A percentile compares a stretch with the other conserved stretches of the same genome.
Conservation (phyloP, 2,888 invertebrate species). For the Dione vanillae region DNA sequence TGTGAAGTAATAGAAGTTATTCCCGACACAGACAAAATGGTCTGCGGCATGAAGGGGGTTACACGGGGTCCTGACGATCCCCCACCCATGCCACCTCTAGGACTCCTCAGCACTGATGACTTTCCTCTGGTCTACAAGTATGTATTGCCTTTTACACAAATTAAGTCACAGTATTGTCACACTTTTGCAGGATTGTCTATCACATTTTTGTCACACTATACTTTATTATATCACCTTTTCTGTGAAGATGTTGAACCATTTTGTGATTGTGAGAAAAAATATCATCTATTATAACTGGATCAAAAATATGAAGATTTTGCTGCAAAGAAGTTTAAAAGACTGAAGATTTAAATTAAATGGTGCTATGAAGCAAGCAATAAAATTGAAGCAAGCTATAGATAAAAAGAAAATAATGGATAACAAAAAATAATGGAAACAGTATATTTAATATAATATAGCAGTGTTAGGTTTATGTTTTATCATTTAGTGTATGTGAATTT, state of each 20-base stretch:
- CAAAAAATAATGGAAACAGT: background rate
- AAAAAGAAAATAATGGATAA: background rate
- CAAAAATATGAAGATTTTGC: background rate
- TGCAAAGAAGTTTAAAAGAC: constrained; percentile 9
- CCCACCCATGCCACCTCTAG: constrained; percentile 89
- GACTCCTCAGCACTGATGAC: constrained; percentile 92
- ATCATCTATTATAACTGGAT: background rate
- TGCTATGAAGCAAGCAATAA: background rate
- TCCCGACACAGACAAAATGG: constrained; percentile 93
- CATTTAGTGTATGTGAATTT: constrained; percentile 34
- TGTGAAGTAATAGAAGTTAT: constrained; percentile 95
- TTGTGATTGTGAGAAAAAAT: constrained; percentile 9
- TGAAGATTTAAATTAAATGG: background rate
- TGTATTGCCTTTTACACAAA: constrained; percentile 66
- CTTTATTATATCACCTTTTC: constrained; percentile 65
- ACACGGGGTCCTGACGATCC: constrained; percentile 88
- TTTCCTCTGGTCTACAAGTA: constrained; percentile 94
- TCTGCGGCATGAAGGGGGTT: constrained; percentile 93
- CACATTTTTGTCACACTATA: constrained; percentile 57
- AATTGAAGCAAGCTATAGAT: background rate
- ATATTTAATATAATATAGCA: constrained; percentile 10
- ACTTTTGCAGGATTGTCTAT: constrained; percentile 66
- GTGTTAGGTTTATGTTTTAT: constrained; percentile 31
- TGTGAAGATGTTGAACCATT: constrained; percentile 55
- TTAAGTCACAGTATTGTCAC: constrained; percentile 63